These are phyloP conservation scores for Aepyceros melampus DNA, from an alignment of 2,113 vertebrate genomes.

Conservation along the genomic window DNA sequence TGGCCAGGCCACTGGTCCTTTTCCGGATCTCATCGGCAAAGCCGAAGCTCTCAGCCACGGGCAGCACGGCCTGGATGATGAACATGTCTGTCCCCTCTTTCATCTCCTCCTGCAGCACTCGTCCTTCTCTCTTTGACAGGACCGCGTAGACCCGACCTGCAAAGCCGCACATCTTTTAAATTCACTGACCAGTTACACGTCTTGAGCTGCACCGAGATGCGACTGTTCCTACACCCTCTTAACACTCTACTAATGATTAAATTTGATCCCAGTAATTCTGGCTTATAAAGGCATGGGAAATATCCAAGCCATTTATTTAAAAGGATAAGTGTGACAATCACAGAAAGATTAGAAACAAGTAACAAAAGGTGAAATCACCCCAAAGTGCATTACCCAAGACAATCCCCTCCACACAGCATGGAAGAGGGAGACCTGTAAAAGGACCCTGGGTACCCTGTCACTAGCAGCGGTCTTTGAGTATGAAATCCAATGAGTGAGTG, in stretches of 20 bases:
- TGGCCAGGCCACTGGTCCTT: constrained; percentile 95
- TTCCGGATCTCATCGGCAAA: constrained; percentile 98
- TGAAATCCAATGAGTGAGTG: not conserved
- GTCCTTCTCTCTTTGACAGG: constrained; percentile 92
- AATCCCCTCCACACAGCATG: not conserved
- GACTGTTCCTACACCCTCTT: rapidly evolving
- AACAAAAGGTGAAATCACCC: not conserved
- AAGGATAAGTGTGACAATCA: not conserved
- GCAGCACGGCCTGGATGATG: constrained; percentile 93
- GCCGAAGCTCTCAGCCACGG: constrained; percentile 97
- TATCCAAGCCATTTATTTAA: not conserved
- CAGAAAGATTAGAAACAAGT: not conserved
- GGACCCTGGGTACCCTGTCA: not conserved
- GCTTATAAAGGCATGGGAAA: not conserved
- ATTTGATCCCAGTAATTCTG: not conserved
- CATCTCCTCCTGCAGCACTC: constrained; percentile 97
- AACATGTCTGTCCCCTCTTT: constrained; percentile 98
- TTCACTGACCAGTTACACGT: rapidly evolving
- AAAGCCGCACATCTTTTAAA: not conserved
- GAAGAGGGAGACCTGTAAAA: not conserved
- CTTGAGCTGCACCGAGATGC: not conserved
- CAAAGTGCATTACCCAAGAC: not conserved
- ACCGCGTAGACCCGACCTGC: constrained; percentile 95
- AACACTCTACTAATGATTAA: not conserved
- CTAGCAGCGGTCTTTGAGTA: not conserved